Base-by-base conservation (phyloP, 2,113 vertebrate genomes). In the Scolopax mira region DNA sequence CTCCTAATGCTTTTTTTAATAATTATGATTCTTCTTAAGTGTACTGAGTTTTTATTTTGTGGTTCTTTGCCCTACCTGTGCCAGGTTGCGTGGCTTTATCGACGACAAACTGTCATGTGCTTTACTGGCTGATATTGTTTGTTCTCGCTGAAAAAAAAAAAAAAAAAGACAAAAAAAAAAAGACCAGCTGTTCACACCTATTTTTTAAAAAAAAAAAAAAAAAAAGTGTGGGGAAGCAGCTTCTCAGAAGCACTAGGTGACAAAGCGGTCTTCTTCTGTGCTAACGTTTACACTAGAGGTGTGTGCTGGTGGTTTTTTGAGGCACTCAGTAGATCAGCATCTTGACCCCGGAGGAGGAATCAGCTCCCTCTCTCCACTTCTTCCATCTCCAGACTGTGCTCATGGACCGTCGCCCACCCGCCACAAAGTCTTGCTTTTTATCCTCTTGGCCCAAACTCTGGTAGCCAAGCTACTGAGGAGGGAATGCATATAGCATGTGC, bases 211-310 rank as follows among this genome's bases (percentile, higher is more conserved):
- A 65, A 73, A 77, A 48, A 52, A 37, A 44, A 66, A 67, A 33
- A 52, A 77, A 12, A 87, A 35, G 65, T 14, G 69, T 52, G 69
- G 79, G 72, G 70, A 97, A 97, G 97, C 96, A 95, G 95, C 96
- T 98, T 97, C 90, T 94, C 94, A 91, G 96, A 89, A 95, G 96
- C 88, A 87, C 88, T 87, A 35, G 81, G 65, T 54, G 81, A 39
- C 85, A 54, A 7, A 81, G 75, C 66, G 69, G 94, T 93, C 91
- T 96, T 93, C 91, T 96, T 94, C 86, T 92, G 91, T 51, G 74
- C 93, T 95, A 97, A 95, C 44, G 98, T 98, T 98, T 98, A 97
- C 97, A 98, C 94, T 97, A 85, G 95, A 94, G 96, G 96, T 94
- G 86, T 96, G 94, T 31, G 37, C 93, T 87, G 87, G 84, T 90